Percentiles rank a stretch among this genome's conserved stretches.
phyloP scores from a whole-genome alignment of 2,888 invertebrate genomes.

The Drosophila mimica region DNA sequence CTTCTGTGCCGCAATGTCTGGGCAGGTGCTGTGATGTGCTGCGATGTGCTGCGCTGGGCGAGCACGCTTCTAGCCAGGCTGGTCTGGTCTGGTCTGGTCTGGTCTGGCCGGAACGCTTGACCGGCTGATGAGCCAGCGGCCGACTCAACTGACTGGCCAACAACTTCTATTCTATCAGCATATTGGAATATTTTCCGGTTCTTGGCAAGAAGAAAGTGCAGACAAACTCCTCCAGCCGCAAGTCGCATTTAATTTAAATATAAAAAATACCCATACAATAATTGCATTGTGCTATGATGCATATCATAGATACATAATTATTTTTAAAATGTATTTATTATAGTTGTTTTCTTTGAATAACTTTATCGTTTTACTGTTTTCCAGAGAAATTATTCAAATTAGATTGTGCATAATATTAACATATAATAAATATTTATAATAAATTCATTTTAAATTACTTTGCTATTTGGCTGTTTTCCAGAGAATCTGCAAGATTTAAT shows the following conservation, averaged over 20 bases:
- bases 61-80: conserved; percentile 44
- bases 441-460: conserved; percentile 38
- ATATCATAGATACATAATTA: background rate
- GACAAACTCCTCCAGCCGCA: conserved; percentile 18
- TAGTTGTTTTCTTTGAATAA: conserved; percentile 19
- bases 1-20: conserved; percentile 77
- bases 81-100: conserved; percentile 12
- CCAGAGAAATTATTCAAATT: conserved; percentile 14
- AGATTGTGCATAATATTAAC: background rate
- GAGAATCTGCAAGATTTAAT: conserved; percentile 25
- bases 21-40: conserved; percentile 57
- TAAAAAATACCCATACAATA: background rate
- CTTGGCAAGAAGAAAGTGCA: conserved; percentile 53
- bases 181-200: conserved; percentile 57
- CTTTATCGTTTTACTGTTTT: conserved; percentile 35
- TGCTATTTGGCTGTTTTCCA: conserved; percentile 39
- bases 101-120: conserved; percentile 63
- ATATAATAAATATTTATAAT: conserved; percentile 3
- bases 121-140: conserved; percentile 55
- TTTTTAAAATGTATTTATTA: background rate
- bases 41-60: conserved; percentile 34
- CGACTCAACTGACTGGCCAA: conserved; percentile 71
- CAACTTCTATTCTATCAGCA: conserved; percentile 25
- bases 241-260: background rate
- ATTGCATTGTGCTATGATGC: background rate